phyloP scores from a whole-genome alignment of 2,113 vertebrate genomes.

The Ictalurus furcatus region DNA sequence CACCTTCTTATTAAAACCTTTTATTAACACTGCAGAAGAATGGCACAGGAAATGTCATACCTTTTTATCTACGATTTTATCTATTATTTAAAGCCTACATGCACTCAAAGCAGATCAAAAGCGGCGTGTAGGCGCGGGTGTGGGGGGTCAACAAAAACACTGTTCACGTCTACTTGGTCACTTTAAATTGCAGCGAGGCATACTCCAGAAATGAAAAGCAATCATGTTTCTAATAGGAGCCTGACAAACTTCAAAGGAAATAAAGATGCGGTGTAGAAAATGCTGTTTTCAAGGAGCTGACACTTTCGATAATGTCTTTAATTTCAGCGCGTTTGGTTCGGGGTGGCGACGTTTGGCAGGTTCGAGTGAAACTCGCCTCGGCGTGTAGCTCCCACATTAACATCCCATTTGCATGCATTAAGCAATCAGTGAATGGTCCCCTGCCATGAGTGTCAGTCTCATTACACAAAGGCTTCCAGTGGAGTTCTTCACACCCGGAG shows the following conservation, averaged over 20 bases:
- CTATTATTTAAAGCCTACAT: constrained; percentile 57
- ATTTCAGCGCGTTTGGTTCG: constrained; percentile 8
- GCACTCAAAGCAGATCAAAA: constrained; percentile 52
- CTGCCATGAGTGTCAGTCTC: constrained; percentile 63
- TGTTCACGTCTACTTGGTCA: not conserved
- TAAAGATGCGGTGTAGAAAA: not conserved
- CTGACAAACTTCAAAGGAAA: not conserved
- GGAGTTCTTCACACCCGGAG: constrained; percentile 57
- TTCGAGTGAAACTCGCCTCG: constrained; percentile 31
- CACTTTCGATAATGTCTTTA: constrained; percentile 19
- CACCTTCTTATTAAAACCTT: constrained; percentile 72
- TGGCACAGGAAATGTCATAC: constrained; percentile 72
- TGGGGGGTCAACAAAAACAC: constrained; percentile 14
- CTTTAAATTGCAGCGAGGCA: not conserved
- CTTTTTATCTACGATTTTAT: constrained; percentile 73
- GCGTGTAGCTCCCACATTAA: constrained; percentile 41
- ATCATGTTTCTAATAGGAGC: not conserved
- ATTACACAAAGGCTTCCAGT: constrained; percentile 62
- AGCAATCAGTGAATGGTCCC: constrained; percentile 49
- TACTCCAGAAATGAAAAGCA: not conserved
- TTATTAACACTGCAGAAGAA: constrained; percentile 73
- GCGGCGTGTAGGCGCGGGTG: not conserved
- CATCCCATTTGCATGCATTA: constrained; percentile 56
- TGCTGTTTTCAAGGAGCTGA: constrained; percentile 6
- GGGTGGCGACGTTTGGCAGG: constrained; percentile 23